Evolutionary conservation across 2,888 invertebrate genomes (phyloP).

Genomic region (Alcis repandata): DNA sequence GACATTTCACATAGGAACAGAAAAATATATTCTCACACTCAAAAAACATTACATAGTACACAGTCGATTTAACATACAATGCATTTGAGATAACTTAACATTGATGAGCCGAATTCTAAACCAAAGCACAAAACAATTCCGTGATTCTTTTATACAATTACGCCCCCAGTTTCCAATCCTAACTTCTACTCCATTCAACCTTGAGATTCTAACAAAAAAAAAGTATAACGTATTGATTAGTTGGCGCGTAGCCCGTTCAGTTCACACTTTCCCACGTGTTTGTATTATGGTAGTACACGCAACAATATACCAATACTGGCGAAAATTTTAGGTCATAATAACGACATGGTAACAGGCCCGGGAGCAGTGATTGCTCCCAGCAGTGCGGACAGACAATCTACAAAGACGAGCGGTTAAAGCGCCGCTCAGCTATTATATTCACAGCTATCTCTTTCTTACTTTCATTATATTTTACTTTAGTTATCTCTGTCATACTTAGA

Average conservation of each 20-base stretch:
- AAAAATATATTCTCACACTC: no score
- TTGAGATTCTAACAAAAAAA: constrained; percentile 59
- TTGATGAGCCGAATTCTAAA: background rate
- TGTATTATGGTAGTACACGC: constrained; percentile 47
- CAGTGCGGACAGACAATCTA: background rate
- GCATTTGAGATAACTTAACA: no score
- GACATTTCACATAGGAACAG: no score
- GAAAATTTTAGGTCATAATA: background rate
- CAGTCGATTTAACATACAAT: no score
- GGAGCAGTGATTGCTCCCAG: background rate
- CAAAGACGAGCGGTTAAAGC: background rate
- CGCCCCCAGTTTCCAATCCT: constrained; percentile 45
- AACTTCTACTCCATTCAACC: constrained; percentile 49
- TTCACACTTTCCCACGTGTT: constrained; percentile 55
- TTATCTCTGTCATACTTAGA: no score
- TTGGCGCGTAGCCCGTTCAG: constrained; percentile 58
- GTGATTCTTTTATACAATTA: constrained; percentile 25
- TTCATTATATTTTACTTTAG: no score
- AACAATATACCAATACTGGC: constrained; percentile 14
- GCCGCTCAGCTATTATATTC: no score
- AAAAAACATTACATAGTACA: no score
- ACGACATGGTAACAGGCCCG: background rate
- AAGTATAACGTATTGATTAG: constrained; percentile 61
- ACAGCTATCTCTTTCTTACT: no score
- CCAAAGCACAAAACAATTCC: constrained; percentile 2